phyloP scores from a whole-genome alignment of 2,888 invertebrate species.

The Apotomis betuletana region DNA sequence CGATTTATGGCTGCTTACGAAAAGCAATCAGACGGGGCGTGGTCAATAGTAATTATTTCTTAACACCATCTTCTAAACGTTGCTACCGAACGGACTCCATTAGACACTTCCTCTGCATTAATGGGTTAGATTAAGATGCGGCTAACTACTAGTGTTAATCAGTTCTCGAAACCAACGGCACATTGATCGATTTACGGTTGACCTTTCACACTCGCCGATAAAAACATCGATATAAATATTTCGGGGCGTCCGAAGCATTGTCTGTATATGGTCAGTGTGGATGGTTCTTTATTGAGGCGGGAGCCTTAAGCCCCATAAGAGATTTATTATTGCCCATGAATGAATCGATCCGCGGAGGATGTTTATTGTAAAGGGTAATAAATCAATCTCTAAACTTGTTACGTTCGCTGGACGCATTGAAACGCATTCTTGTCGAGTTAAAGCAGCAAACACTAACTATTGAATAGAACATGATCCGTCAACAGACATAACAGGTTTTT shows the following conservation, averaged over 20 bases:
- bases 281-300: conserved; percentile 43
- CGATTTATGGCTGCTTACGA: conserved; percentile 76
- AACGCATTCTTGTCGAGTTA: conserved; percentile 44
- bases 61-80: conserved; percentile 74
- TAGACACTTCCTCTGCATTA: conserved; percentile 67
- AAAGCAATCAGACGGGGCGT: conserved; percentile 80
- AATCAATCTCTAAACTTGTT: conserved; percentile 53
- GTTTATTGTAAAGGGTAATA: conserved; percentile 51
- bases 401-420: conserved; percentile 48
- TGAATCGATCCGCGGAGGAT: conserved; percentile 48
- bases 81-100: conserved; percentile 72
- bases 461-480: conserved; percentile 36
- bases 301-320: conserved; percentile 50
- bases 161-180: conserved; percentile 40
- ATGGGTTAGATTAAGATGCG: conserved; percentile 72
- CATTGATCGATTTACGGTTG: conserved; percentile 20
- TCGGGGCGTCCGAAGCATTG: conserved; percentile 22
- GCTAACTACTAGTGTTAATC: conserved; percentile 45
- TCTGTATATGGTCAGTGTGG: conserved; percentile 30
- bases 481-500: not conserved
- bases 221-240: conserved; percentile 27
- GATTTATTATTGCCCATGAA: conserved; percentile 53
- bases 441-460: conserved; percentile 39
- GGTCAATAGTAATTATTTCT: conserved; percentile 78
- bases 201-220: conserved; percentile 24